Percentiles rank a stretch among this genome's conserved stretches.
phyloP scores from a whole-genome alignment of 2,797 vertebrate genomes.

The Tarsius wallacei region DNA sequence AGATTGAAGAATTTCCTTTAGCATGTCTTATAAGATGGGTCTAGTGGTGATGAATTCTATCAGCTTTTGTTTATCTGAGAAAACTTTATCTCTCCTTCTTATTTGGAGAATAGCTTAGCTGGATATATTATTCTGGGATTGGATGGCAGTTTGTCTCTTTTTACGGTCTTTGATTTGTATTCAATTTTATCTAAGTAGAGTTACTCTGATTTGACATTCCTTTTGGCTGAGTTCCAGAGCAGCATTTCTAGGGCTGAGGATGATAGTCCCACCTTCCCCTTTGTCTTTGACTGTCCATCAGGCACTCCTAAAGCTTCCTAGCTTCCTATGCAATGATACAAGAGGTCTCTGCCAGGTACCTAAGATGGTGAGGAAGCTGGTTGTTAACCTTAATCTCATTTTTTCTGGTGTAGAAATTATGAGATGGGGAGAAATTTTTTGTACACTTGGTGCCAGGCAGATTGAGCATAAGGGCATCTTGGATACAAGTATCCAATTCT shows the following conservation, averaged over 20 bases:
- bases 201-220: neutral
- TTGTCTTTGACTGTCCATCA: neutral
- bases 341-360: neutral
- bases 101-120: too few relatives aligned
- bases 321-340: neutral
- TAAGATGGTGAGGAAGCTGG: neutral
- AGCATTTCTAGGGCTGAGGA: neutral
- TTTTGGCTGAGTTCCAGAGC: neutral
- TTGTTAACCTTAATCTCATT: neutral
- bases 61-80: too few relatives aligned
- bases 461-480: neutral
- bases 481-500: neutral
- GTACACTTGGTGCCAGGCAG: neutral
- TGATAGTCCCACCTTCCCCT: neutral
- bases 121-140: too few relatives aligned
- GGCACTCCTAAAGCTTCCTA: neutral
- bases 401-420: neutral
- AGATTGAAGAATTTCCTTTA: too few relatives aligned
- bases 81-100: too few relatives aligned
- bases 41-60: too few relatives aligned
- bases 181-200: neutral
- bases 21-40: too few relatives aligned
- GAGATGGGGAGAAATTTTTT: neutral
- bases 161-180: neutral
- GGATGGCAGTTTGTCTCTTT: neutral